Evolutionary conservation across 2,888 invertebrate genomes (phyloP), one percentile per base, ranked within the genome.

Genomic region (Conops quadrifasciatus): DNA sequence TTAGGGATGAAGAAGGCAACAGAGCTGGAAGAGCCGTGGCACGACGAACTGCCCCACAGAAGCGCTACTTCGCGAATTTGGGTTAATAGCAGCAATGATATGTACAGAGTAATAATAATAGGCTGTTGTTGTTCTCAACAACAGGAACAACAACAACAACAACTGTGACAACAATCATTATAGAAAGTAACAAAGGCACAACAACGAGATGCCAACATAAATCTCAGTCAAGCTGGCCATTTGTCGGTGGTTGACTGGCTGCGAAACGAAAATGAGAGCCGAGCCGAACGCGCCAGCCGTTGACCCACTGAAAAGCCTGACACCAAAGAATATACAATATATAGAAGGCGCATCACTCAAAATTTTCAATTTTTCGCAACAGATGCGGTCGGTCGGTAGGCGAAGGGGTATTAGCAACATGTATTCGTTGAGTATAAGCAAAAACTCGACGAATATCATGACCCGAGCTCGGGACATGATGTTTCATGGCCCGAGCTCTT

Each of bases 11-110:
- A 16, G 36, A 21, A 62, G 36, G 21, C 21, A 13, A 24, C 16
- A 19, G 26, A 19, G 15, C 19, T 56, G 21, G 62, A 36, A 62
- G 62, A 43, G 30, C 62, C 1, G 28, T 26, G 28, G 56, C 15
- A 24, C 19, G 26, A 56, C 56, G 15, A 43, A 62, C 62, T 62
- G 62, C 7, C 62, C 43, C 19, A 62, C 62, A 43, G 66, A 77
- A 79, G 77, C 75, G 79, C 73, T 78, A 80, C 80, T 79, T 77
- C 68, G 63, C 79, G 77, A 79, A 80, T 81, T 81, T 80, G 80
- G 80, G 80, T 81, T 80, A 80, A 80, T 80, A 81, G 80, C 80
- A 80, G 76, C 62, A 62, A 63, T 51, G 53, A 63, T 69, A 43
- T 53, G 19, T 19, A 68, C 53, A 24, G 30, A 43, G 58, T 43